A percentile compares a stretch with the other conserved stretches of the same genome.
Conservation (phyloP, 2,888 invertebrate species). For the Cerastis rubricosa region DNA sequence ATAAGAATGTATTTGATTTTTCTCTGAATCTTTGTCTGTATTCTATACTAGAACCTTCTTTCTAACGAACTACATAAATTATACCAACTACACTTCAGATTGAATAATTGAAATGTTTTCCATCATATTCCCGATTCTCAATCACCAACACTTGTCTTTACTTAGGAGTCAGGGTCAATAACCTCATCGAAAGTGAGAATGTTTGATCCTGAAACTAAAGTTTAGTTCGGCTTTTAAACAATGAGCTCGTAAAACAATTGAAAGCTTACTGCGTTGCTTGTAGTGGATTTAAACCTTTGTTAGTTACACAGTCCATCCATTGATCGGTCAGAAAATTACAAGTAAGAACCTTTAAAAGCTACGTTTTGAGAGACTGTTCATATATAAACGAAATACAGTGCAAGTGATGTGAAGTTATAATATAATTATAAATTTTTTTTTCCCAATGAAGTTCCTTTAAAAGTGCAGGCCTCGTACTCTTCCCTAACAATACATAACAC, state of each 20-base stretch:
- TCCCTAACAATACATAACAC: background rate
- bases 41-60: background rate
- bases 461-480: background rate
- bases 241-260: constrained; percentile 60
- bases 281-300: constrained; percentile 22
- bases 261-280: constrained; percentile 44
- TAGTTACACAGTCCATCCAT: background rate
- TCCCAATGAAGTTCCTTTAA: too few species aligned
- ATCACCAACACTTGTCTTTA: background rate
- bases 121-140: background rate
- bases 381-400: background rate
- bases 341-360: background rate
- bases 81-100: background rate
- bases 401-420: background rate
- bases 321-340: background rate
- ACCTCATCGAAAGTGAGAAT: constrained; percentile 47
- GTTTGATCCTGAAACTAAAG: constrained; percentile 52
- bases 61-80: too few species aligned
- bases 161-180: constrained; percentile 10
- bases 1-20: background rate
- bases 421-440: too few species aligned
- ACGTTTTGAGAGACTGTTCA: background rate
- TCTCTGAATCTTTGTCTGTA: too few species aligned
- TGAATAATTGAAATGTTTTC: background rate
- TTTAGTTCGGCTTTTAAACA: constrained; percentile 47